Percentiles rank a stretch among this genome's conserved stretches.
Conservation (phyloP, 2,888 invertebrate species). For the Therioaphis trifolii region DNA sequence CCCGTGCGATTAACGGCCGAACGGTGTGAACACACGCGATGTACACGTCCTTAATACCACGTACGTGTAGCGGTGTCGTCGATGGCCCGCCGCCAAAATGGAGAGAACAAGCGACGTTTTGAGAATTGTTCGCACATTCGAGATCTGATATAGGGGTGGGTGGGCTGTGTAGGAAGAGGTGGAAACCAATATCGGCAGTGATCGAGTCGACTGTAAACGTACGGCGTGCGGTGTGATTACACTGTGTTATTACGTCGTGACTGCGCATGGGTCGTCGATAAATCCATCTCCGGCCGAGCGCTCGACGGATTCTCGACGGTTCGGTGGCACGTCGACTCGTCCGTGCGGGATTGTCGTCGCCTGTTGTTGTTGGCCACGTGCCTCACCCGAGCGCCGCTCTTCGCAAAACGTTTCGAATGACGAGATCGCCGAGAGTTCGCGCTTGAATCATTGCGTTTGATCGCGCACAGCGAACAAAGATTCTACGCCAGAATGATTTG, state of each 20-base stretch:
- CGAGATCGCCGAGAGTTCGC: no score
- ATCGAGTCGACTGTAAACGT: not conserved
- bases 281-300: not conserved
- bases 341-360: not conserved
- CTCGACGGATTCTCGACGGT: not conserved
- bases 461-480: no score
- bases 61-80: no score
- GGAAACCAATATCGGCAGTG: not conserved
- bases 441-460: no score
- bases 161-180: not conserved
- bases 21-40: no score
- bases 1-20: no score
- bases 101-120: not conserved
- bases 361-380: not conserved
- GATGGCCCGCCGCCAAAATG: no score
- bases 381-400: not conserved
- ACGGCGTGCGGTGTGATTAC: not conserved
- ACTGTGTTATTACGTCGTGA: not conserved
- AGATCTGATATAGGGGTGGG: no score
- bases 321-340: not conserved
- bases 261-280: not conserved
- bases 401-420: no score
- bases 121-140: not conserved
- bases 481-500: no score
- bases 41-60: no score